Conservation (phyloP, 2,888 invertebrate genomes). For the Callyntrura guangdongensis region DNA sequence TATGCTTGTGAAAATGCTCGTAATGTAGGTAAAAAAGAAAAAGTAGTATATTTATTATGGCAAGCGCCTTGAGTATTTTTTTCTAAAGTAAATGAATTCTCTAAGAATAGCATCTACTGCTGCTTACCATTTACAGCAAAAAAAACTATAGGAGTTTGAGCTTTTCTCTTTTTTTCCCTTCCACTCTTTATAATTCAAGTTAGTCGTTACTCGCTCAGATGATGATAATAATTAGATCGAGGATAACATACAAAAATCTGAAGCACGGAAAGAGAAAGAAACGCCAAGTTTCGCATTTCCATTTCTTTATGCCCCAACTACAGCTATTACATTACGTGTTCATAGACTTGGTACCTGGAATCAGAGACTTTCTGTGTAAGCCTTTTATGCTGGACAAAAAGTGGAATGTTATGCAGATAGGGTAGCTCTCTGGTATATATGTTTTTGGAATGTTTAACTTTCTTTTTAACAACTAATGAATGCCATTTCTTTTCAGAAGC, state of each 20-base stretch:
- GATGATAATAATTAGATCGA: conserved; percentile 78
- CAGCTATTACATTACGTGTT: conserved; percentile 61
- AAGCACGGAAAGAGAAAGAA: conserved; percentile 48
- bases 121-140: background rate
- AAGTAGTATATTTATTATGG: conserved; percentile 53
- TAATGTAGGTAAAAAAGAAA: conserved; percentile 10
- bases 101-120: conserved; percentile 50
- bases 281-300: conserved; percentile 65
- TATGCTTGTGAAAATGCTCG: conserved; percentile 47
- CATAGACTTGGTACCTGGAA: conserved; percentile 40
- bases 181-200: conserved; percentile 68
- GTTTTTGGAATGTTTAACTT: conserved; percentile 43
- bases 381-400: background rate
- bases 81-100: conserved; percentile 73
- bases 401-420: conserved; percentile 2
- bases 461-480: conserved; percentile 54
- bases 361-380: background rate
- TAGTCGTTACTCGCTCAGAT: conserved; percentile 78
- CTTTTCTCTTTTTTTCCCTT: conserved; percentile 52
- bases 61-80: conserved; percentile 55
- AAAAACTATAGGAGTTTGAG: conserved; percentile 33
- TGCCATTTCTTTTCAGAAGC: conserved; percentile 56
- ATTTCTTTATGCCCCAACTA: conserved; percentile 57
- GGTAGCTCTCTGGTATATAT: conserved; percentile 12
- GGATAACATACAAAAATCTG: conserved; percentile 74